phyloP scores from a whole-genome alignment of 2,797 vertebrate genomes.

The Tiaroga cobitis region DNA sequence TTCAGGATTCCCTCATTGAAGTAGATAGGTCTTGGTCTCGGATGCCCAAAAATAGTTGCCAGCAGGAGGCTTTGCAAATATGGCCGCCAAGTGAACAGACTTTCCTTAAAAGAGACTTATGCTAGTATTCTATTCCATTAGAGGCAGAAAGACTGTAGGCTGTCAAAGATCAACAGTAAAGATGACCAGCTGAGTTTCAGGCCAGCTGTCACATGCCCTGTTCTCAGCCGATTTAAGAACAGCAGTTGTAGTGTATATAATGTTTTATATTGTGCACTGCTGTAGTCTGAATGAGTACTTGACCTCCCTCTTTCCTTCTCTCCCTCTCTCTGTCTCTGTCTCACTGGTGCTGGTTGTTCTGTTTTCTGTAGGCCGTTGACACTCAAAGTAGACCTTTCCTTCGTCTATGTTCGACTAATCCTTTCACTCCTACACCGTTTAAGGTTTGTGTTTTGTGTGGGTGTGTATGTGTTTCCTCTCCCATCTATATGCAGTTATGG shows the following conservation, averaged over 20 bases:
- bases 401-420: slow-evolving; percentile 94
- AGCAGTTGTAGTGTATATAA: background rate
- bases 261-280: background rate
- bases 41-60: background rate
- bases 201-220: background rate
- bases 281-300: background rate
- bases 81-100: background rate
- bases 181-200: background rate
- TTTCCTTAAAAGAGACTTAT: background rate
- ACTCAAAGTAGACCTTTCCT: slow-evolving; percentile 91
- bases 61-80: background rate
- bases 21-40: background rate
- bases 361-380: slow-evolving; percentile 89
- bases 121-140: background rate
- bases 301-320: slow-evolving; percentile 6
- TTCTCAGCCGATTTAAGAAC: background rate
- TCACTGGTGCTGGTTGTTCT: slow-evolving; percentile 68
- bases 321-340: slow-evolving; percentile 24
- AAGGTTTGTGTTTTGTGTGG: slow-evolving; percentile 90
- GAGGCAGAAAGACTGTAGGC: background rate
- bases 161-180: background rate
- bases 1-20: background rate
- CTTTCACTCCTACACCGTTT: slow-evolving; percentile 97
- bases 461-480: slow-evolving; percentile 25
- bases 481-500: slow-evolving; percentile 26